A percentile compares a stretch with the other conserved stretches of the same genome.
Evolutionary conservation across 2,797 vertebrate species (phyloP).

Genomic region (Amphiprion clarkii): DNA sequence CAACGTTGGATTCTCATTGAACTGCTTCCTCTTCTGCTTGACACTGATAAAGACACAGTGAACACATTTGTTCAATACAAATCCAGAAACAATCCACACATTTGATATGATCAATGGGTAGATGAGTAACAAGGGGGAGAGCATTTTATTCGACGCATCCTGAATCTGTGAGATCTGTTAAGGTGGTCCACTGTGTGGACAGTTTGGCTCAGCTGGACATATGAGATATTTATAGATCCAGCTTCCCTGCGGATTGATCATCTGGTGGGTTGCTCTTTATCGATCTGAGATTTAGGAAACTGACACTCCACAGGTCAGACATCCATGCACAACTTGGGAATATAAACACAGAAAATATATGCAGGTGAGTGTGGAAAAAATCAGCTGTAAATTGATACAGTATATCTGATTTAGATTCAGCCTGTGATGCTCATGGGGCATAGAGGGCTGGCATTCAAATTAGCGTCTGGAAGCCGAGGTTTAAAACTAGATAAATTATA

Average conservation of each 20-base stretch:
- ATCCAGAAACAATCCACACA: constrained; percentile 61
- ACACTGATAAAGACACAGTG: constrained; percentile 67
- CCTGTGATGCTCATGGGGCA: constrained; percentile 10
- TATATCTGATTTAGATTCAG: constrained; percentile 63
- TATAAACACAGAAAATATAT: constrained; percentile 45
- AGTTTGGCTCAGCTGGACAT: constrained; percentile 70
- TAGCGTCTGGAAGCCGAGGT: constrained; percentile 56
- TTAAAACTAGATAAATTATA: constrained; percentile 71
- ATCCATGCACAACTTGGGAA: constrained; percentile 51
- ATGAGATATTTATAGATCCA: constrained; percentile 78
- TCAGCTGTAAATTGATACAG: constrained; percentile 26
- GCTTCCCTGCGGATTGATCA: constrained; percentile 69
- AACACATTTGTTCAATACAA: constrained; percentile 43
- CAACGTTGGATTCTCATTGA: constrained; percentile 28
- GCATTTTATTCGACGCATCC: constrained; percentile 37
- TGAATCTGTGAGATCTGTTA: constrained; percentile 53
- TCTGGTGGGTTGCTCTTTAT: constrained; percentile 75
- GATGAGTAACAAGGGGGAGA: constrained; percentile 59
- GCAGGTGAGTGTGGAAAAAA: neutral
- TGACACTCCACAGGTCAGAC: constrained; percentile 67
- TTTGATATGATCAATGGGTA: constrained; percentile 70
- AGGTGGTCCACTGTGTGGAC: constrained; percentile 36
- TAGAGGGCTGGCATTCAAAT: constrained; percentile 70
- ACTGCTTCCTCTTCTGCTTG: constrained; percentile 41
- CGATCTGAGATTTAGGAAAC: constrained; percentile 76